phyloP scores from a whole-genome alignment of 1,140 invertebrate species.

The Musca vetustissima region DNA sequence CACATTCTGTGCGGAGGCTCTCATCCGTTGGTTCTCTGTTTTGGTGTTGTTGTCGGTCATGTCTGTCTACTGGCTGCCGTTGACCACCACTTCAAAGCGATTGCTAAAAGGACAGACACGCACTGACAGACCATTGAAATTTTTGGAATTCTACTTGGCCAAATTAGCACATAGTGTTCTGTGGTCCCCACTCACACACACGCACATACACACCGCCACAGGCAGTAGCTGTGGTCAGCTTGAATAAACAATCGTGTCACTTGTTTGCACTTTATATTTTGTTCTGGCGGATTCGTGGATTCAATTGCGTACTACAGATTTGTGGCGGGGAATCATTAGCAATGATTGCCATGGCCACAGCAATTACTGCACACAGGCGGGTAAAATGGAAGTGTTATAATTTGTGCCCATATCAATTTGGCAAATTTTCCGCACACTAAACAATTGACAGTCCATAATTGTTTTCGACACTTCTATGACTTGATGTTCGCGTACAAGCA shows the following conservation, averaged over 20 bases:
- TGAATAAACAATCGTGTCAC: constrained; percentile 7
- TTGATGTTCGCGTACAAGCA: neutral
- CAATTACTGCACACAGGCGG: neutral
- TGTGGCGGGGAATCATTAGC: neutral
- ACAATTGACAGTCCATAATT: neutral
- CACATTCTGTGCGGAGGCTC: too few relatives aligned
- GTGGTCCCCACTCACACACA: neutral
- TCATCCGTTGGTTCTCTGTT: too few relatives aligned
- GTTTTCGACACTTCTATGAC: constrained; percentile 21
- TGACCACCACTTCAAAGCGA: too few relatives aligned
- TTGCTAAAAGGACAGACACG: too few relatives aligned
- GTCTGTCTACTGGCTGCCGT: too few relatives aligned
- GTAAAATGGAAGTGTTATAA: constrained; percentile 14
- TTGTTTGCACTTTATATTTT: too few relatives aligned
- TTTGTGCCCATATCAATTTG: neutral
- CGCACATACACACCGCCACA: too few relatives aligned
- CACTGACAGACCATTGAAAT: neutral
- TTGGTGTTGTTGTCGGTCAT: too few relatives aligned
- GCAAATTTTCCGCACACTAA: neutral
- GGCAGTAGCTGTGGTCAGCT: neutral
- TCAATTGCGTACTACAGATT: too few relatives aligned
- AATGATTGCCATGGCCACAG: neutral
- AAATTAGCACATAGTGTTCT: neutral
- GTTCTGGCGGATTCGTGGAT: too few relatives aligned
- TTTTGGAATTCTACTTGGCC: constrained; percentile 13